Evolutionary conservation across 2,113 vertebrate species (phyloP), one percentile per base, ranked within the genome.

Genomic region (Boleophthalmus pectinirostris): DNA sequence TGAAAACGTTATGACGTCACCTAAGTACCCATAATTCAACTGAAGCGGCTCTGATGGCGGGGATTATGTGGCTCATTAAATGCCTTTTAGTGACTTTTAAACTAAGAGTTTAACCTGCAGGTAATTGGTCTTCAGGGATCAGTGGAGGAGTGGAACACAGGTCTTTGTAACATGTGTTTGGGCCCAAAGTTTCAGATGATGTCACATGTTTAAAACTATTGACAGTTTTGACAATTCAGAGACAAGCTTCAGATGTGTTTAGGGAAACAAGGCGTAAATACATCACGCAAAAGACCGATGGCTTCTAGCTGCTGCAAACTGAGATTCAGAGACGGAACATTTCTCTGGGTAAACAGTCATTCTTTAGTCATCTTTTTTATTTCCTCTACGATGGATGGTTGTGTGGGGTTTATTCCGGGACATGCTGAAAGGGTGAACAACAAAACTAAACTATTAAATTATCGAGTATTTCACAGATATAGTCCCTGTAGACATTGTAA

Each of bases 181-280:
- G 45, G 82, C 15, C 13, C 68, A 68, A 60, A 24, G 43, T 15
- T 33, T 53, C 6, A 67, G 35, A 85, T 81, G 82, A 88, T 49
- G 68, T 61, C 20, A 65, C 83, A 61, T 74, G 75, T 87, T 88
- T 84, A 29, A 81, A 72, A 67, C 77, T 75, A 82, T 72, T 12
- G 73, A 87, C 79, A 82, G 79, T 71, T 80, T 68, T 79, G 68
- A 86, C 8, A 25, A 70, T 70, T 73, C 69, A 75, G 85, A 89
- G 77, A 54, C 20, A 43, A 71, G 47, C 68, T 51, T 84, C 82
- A 82, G 82, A 85, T 78, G 74, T 86, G 81, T 83, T 83, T 84
- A 72, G 74, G 74, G 75, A 69, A 84, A 54, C 61, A 33, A 72
- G 81, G 82, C 45, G 72, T 74, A 74, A 82, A 74, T 33, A 57